Percentiles rank a stretch among this genome's conserved stretches.
phyloP scores from a whole-genome alignment of 2,888 invertebrate genomes.

The Gnatocerus cornutus region DNA sequence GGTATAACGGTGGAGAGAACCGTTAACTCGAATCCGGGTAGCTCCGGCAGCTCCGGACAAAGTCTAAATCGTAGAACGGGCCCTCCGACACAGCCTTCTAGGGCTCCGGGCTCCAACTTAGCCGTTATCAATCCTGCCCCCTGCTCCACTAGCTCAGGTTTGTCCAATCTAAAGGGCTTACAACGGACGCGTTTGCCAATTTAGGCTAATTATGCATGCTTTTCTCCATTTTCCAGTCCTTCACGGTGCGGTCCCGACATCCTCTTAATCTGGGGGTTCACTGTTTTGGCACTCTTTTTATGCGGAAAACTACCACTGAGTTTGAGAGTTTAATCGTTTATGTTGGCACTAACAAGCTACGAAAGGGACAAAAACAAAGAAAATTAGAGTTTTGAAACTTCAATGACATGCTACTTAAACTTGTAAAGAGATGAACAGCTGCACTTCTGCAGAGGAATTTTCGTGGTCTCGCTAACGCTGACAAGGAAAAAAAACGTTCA shows the following conservation, averaged over 20 bases:
- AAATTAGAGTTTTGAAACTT: too few species aligned
- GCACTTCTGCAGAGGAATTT: too few species aligned
- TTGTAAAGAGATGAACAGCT: too few species aligned
- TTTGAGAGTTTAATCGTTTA: too few species aligned
- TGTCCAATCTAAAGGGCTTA: conserved; percentile 64
- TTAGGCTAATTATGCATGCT: conserved; percentile 46
- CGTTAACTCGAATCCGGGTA: conserved; percentile 65
- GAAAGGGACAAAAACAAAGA: too few species aligned
- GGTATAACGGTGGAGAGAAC: conserved; percentile 67
- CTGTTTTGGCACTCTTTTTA: conserved; percentile 9
- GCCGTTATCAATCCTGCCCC: conserved; percentile 79
- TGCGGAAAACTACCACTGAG: not conserved
- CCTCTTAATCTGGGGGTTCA: conserved; percentile 44
- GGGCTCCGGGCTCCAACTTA: conserved; percentile 73
- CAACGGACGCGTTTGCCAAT: conserved; percentile 19
- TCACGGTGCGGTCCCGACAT: conserved; percentile 21
- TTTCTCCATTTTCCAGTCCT: conserved; percentile 18
- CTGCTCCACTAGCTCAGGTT: conserved; percentile 82
- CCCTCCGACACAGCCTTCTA: conserved; percentile 68
- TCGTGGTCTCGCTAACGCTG: too few species aligned
- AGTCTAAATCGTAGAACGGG: conserved; percentile 72
- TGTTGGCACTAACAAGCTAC: too few species aligned
- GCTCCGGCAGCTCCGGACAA: conserved; percentile 73
- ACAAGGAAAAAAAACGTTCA: too few species aligned
- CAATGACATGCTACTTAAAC: too few species aligned